Evolutionary conservation across 2,888 invertebrate species (phyloP), one percentile per base, ranked within the genome.

Genomic region (Sinelater perroti): DNA sequence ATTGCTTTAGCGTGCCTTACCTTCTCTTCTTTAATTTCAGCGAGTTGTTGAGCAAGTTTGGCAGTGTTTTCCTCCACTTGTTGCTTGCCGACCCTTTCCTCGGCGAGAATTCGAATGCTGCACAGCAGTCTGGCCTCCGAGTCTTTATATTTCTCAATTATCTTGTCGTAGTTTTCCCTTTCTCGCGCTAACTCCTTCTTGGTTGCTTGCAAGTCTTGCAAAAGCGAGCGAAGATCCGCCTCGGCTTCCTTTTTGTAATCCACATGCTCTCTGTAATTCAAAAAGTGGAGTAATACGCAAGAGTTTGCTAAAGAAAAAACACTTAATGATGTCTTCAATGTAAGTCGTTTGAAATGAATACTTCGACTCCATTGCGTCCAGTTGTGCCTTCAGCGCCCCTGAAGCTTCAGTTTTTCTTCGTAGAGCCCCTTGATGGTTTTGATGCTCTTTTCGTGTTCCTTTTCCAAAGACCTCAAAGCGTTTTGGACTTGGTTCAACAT

Each of bases 61-160:
- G 20, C 30, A n/a, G 44, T 21, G 38, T 52, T 54, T 1, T 36
- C 21, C 26, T 61, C 62, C 3, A 62, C 40, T 24, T 67, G 66
- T 57, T 67, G 67, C 13, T 64, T 61, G n/a, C 46, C 42, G 21
- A 70, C 56, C 59, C 71, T 72, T 33, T 72, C 72, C 16, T 72
- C 68, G 7, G 70, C 63, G 17, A 69, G 42, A 36, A 67, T 59
- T 54, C 70, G 70, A 10, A 73, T 63, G 28, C 70, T 67, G 31
- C 65, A 69, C 36, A 72, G 57, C 13, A 72, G 65, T 46, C 70
- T 72, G 8, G 62, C 60, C 0, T 72, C 70, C 6, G 74, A 51
- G 10, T 72, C 70, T 60, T 72, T 70, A 36, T 72, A 72, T 0
- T 71, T 61, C 50, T 68, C 60, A 1, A 69, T 66, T 24, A 74